Base-by-base conservation (phyloP, 1,140 invertebrate genomes). In the Melanaphis sacchari region DNA sequence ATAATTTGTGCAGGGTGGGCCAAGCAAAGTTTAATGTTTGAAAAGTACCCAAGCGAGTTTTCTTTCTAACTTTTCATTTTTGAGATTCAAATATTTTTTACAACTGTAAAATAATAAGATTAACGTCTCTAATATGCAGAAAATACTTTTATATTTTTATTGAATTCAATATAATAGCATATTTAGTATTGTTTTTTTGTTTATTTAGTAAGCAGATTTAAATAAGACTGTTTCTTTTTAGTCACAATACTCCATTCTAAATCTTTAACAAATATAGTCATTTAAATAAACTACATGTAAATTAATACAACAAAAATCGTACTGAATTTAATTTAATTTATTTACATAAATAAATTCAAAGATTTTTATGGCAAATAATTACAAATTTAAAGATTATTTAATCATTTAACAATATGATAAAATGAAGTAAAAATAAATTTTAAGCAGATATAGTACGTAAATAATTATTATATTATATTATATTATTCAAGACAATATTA, bases 21-120 rank as follows among this genome's bases (percentile, higher is more conserved):
- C n/a, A 46, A 46, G 46, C 4, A 18, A 90, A 90, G 88, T 90
- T 89, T 54, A 54, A 89, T 49, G 49, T 89, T 90, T 22, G 49
- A 54, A 90, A 90, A 90, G 49, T 54, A 54, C 46, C 24, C 8
- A 1, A 26, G 18, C 49, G 40, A 90, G 36, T 90, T 90, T 90
- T 54, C 36, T 54, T 54, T 54, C 49, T 11, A 40, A 40, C 36
- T 24, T 54, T 90, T 90, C 26, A 54, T 90, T 90, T 40, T 54
- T 54, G 2, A 40, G 36, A 52, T 52, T 46, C 15, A 54, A 54
- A 90, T 90, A 90, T 36, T 54, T 90, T 26, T 26, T 46, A 49
- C 22, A 49, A 21, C 15, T 88, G n/a, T 24, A 88, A 49, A 88
- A 88, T 88, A 36, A 49, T 49, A 88, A 88, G 85, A 15, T 46